phyloP scores from a whole-genome alignment of 2,797 vertebrate genomes.

The Tolypeutes matacus region DNA sequence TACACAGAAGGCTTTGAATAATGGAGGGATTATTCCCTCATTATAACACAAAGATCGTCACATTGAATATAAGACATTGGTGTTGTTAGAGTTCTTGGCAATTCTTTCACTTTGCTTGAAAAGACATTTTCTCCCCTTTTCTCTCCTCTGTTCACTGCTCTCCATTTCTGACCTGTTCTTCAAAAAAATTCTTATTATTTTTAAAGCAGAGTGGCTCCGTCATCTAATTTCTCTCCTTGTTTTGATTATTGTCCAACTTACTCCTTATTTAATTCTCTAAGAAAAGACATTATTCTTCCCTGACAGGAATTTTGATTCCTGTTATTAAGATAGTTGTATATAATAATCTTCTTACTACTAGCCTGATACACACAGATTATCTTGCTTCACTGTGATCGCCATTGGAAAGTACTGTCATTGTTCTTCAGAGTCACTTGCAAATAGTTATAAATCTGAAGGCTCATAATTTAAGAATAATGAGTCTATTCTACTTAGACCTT shows the following conservation, averaged over 20 bases:
- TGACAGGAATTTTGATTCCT: neutral
- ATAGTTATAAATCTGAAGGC: neutral
- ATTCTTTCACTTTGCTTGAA: neutral
- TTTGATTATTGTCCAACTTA: neutral
- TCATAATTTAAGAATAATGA: neutral
- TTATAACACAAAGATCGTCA: neutral
- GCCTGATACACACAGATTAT: neutral
- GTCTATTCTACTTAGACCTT: neutral
- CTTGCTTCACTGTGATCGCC: neutral
- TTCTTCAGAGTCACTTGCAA: neutral
- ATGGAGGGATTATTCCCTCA: neutral
- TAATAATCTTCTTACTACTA: neutral
- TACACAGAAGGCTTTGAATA: neutral
- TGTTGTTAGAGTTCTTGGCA: neutral
- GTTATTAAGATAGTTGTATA: neutral
- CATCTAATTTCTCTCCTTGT: neutral
- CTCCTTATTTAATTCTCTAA: neutral
- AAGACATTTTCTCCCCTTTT: neutral
- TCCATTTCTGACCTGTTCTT: neutral
- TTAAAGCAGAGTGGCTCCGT: neutral
- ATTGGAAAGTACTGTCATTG: neutral
- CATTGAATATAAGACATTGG: neutral
- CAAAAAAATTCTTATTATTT: neutral
- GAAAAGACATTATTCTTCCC: neutral
- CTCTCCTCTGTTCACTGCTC: neutral